Evolutionary conservation across 2,888 invertebrate species (phyloP), one percentile per base, ranked within the genome.

Genomic region (Drosophila flavopinicola): DNA sequence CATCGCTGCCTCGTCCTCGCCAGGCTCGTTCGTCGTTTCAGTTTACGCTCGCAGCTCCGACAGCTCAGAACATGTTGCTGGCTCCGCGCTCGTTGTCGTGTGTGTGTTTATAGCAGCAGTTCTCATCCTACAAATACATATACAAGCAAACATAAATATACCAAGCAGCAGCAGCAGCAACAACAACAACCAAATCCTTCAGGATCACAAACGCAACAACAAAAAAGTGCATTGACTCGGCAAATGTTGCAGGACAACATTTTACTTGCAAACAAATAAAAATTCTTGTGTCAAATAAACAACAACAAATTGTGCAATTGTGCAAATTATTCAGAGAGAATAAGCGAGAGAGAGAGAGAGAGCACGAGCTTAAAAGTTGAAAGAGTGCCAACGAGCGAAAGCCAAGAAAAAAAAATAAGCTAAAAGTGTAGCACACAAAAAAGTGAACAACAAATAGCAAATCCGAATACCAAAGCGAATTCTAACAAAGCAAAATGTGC

Each of bases 41-140:
- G 89, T 89, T 88, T 74, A 80, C 78, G 80, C 87, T 88, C 84
- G 76, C 84, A 79, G 83, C 88, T 89, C 88, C 87, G 78, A 82
- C 85, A 83, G 85, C 79, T 78, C 66, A 85, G 88, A 88, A 88
- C 87, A 87, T 86, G 86, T 74, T 74, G 80, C 66, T 76, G 68
- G 56, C n/a, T 56, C 41, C 74, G 78, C 78, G 78, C 56, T 56
- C 80, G 80, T 66, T 63, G 75, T 44, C 86, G 86, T 85, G 85
- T 77, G 74, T 66, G 74, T 84, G 69, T 61, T 72, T 80, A 61
- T 70, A 68, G 60, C 60, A 61, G 67, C 59, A 71, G 67, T 67
- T 76, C n/a, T n/a, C 27, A 44, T 27, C 17, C 41, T 57, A 39
- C 32, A 39, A n/a, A 27, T 49, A 57, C 42, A 25, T 44, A 60